A percentile compares a stretch with the other conserved stretches of the same genome.
Conservation (phyloP, 2,113 vertebrate genomes). For the Colistium nudipinnis region DNA sequence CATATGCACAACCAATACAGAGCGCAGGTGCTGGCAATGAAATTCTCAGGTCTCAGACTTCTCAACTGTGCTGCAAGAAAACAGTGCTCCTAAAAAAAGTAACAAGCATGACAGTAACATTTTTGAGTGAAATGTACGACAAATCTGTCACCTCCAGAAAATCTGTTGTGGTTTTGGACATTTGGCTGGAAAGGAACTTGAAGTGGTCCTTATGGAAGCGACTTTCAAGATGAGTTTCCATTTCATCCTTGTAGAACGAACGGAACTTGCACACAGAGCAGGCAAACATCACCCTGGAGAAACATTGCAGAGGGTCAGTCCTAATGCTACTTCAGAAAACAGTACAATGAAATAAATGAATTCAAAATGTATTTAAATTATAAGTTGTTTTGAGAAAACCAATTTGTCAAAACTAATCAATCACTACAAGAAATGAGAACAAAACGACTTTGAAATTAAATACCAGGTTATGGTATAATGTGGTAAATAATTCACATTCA, state of each 20-base stretch:
- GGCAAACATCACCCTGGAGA: slow-evolving; percentile 88
- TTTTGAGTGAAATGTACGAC: background rate
- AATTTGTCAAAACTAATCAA: too few species aligned
- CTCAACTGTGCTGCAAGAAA: too few species aligned
- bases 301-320: background rate
- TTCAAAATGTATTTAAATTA: background rate
- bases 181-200: slow-evolving; percentile 87
- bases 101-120: too few species aligned
- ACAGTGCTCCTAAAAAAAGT: too few species aligned
- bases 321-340: background rate
- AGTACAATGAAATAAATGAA: background rate
- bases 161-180: slow-evolving; percentile 91
- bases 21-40: too few species aligned
- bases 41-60: too few species aligned
- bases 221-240: slow-evolving; percentile 89
- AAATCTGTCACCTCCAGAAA: slow-evolving; percentile 87
- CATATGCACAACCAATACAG: too few species aligned
- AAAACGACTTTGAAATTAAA: too few species aligned
- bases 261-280: slow-evolving; percentile 95
- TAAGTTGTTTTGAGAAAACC: too few species aligned
- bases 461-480: too few species aligned
- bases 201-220: slow-evolving; percentile 95
- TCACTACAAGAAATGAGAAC: too few species aligned
- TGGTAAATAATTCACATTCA: too few species aligned
- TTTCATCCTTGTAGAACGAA: slow-evolving; percentile 93